These are phyloP conservation scores for Tridacna crocea DNA, from an alignment of 2,888 invertebrate genomes.

Conservation along the genomic window DNA sequence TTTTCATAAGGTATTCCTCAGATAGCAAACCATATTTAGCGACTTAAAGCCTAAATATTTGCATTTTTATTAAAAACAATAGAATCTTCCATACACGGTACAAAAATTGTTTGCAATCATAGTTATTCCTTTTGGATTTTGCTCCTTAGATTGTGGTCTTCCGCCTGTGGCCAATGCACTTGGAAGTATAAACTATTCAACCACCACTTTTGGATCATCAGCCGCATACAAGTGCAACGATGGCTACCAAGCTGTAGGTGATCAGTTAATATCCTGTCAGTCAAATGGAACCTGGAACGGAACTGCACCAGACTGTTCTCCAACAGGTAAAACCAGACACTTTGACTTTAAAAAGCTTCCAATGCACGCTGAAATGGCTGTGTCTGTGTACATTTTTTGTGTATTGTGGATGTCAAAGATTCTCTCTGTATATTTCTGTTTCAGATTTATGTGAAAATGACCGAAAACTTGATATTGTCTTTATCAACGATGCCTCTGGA, in stretches of 20 bases:
- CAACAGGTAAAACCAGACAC: neutral
- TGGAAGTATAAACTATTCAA: neutral
- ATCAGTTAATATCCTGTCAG: neutral
- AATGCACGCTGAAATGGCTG: no score
- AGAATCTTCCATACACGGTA: no score
- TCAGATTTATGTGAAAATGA: neutral
- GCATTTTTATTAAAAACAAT: no score
- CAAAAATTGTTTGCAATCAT: no score
- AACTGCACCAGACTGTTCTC: slow-evolving; percentile 6
- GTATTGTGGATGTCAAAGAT: neutral
- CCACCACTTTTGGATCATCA: neutral
- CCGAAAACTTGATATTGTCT: slow-evolving; percentile 3
- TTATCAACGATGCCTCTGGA: slow-evolving; percentile 7
- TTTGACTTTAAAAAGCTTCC: no score
- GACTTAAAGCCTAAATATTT: no score
- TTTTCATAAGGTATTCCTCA: no score
- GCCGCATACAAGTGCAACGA: neutral
- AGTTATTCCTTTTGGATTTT: no score
- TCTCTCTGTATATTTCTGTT: neutral
- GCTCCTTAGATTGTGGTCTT: neutral
- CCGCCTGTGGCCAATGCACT: neutral
- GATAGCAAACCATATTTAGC: no score
- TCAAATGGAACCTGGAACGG: neutral
- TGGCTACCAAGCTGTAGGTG: neutral
- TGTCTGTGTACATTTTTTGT: no score